These are phyloP conservation scores for Sceloporus tristichus DNA, from an alignment of 2,113 vertebrate genomes.

Conservation along the genomic window DNA sequence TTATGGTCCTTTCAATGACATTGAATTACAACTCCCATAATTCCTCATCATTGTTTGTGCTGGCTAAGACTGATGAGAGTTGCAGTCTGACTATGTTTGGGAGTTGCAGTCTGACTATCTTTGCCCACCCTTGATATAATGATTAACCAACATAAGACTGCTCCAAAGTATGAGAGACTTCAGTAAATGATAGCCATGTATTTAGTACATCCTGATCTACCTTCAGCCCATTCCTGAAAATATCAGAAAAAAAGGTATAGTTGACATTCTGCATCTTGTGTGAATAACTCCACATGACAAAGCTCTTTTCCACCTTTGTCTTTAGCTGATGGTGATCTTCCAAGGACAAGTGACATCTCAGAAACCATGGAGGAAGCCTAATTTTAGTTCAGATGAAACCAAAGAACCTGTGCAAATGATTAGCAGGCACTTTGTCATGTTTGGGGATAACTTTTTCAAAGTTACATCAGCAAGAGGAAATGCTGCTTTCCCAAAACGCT, in stretches of 20 bases:
- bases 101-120: too few relatives aligned
- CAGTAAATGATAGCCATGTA: not conserved
- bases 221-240: not conserved
- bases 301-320: conserved; percentile 4
- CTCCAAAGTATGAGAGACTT: not conserved
- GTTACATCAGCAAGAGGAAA: conserved; percentile 34
- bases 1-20: too few relatives aligned
- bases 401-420: conserved; percentile 59
- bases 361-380: conserved; percentile 62
- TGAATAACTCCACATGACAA: not conserved
- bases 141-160: not conserved
- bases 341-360: conserved; percentile 59
- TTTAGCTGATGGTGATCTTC: conserved; percentile 49
- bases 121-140: not conserved
- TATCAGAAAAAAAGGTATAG: not conserved
- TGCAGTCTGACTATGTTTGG: too few relatives aligned
- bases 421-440: conserved; percentile 50
- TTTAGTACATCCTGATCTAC: not conserved
- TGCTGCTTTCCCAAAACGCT: not conserved
- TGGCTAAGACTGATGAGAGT: too few relatives aligned
- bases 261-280: not conserved
- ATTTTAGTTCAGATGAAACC: conserved; percentile 70
- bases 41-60: too few relatives aligned
- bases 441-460: conserved; percentile 47
- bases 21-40: too few relatives aligned